Evolutionary conservation across 2,888 invertebrate species (phyloP), one percentile per base, ranked within the genome.

Genomic region (Caenorhabditis sp.): DNA sequence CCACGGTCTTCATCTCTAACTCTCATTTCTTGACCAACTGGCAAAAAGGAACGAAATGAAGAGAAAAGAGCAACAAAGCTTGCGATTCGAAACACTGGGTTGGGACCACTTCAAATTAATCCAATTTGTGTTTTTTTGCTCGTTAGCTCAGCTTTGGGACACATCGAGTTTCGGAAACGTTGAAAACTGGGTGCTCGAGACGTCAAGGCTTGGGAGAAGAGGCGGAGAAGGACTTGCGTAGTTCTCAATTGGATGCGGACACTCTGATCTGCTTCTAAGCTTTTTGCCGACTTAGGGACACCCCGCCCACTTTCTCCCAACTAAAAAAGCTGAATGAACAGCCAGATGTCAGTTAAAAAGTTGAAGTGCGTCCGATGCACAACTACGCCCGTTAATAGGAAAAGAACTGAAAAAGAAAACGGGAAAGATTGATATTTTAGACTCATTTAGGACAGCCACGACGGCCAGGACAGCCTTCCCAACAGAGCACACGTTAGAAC

Each of bases 51-150:
- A 15, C 4, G 4, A 18, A 60, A 40, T 60, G 40, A 60, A 60
- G 22, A 24, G 60, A 40, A 60, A 60, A 60, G 60, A 56, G 56
- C 56, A 56, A 56, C 20, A 35, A 60, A 22, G 60, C 60, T 37
- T 24, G 37, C 37, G 53, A 40, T 55, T 40, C 24, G 67, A 67
- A 67, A 40, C 67, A 55, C 55, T 67, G 55, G 37, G 53, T 24
- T 65, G 22, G 40, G 55, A 65, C 53, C 35, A 35, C 37, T 37
- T 53, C 40, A 26, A 51, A 55, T 67, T 67, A 67, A 67, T 67
- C 55, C 44, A 67, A 67, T 67, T 67, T 56, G 55, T 26, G 40
- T 22, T 55, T 55, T 67, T 67, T 67, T 55, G 22, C 67, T 67
- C 67, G 55, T 67, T 67, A 55, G 44, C 40, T 40, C 26, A 55